Percentiles rank a stretch among this genome's conserved stretches.
Conservation (phyloP, 2,113 vertebrate genomes). For the Pachyramphus minor region DNA sequence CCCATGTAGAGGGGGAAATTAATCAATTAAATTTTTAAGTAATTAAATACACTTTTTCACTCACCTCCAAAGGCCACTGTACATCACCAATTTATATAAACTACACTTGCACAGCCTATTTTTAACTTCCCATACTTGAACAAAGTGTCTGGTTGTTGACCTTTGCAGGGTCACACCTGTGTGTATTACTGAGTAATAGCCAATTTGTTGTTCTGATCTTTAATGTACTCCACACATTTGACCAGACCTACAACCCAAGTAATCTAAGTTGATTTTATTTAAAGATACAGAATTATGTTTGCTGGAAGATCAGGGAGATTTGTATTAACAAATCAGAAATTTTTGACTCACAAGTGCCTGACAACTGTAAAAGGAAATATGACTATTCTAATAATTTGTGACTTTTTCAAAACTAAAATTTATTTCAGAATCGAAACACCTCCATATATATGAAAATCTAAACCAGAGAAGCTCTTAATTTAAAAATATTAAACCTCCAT, state of each 20-base stretch:
- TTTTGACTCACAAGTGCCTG: neutral
- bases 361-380: neutral
- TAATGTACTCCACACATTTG: neutral
- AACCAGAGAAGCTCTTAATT: neutral
- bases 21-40: constrained; percentile 18
- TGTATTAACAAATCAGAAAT: neutral
- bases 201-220: constrained; percentile 15
- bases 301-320: neutral
- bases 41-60: constrained; percentile 29
- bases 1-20: neutral
- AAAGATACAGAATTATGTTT: neutral
- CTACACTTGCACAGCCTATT: constrained; percentile 35
- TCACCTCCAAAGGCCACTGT: neutral
- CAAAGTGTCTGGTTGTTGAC: constrained; percentile 40
- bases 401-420: neutral
- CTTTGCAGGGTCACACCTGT: constrained; percentile 53
- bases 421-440: neutral
- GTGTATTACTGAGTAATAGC: neutral
- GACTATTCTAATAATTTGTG: neutral
- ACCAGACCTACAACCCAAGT: neutral
- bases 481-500: neutral
- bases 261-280: neutral
- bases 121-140: constrained; percentile 48
- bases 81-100: constrained; percentile 33
- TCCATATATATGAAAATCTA: neutral